Percentiles rank a stretch among this genome's conserved stretches.
phyloP scores from a whole-genome alignment of 2,113 vertebrate genomes.

The Sinocyclocheilus rhinocerous region DNA sequence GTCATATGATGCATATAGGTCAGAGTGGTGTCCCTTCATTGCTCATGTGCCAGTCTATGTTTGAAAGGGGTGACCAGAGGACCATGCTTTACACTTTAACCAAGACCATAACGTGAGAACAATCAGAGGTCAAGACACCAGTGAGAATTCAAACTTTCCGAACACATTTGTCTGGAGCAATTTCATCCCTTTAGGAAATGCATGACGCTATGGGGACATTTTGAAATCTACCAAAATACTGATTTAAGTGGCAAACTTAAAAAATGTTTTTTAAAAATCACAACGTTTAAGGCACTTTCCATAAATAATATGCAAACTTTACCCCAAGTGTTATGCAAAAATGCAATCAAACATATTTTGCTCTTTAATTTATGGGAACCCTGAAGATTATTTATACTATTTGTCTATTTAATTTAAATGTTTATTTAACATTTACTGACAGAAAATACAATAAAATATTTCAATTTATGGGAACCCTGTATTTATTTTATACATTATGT shows the following conservation, averaged over 20 bases:
- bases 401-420: too few species aligned
- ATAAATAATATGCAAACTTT: too few species aligned
- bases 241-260: not conserved
- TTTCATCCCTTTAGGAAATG: not conserved
- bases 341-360: not conserved
- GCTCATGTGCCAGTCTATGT: conserved; percentile 20
- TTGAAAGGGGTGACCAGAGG: conserved; percentile 15
- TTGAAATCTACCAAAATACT: not conserved
- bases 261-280: too few species aligned
- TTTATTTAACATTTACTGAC: not conserved
- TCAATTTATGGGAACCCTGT: not conserved
- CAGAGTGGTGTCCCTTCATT: not conserved
- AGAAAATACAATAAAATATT: not conserved
- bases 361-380: not conserved
- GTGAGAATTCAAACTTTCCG: conserved; percentile 28
- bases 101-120: conserved; percentile 6
- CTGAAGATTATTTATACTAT: not conserved
- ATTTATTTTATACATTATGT: not conserved
- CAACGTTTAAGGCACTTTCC: not conserved
- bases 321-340: not conserved
- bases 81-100: not conserved
- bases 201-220: not conserved
- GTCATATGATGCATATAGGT: conserved; percentile 31
- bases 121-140: conserved; percentile 48
- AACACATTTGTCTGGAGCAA: conserved; percentile 25